Evolutionary conservation across 2,888 invertebrate genomes (phyloP), one percentile per base, ranked within the genome.

Genomic region (Meiosimyza decipiens): DNA sequence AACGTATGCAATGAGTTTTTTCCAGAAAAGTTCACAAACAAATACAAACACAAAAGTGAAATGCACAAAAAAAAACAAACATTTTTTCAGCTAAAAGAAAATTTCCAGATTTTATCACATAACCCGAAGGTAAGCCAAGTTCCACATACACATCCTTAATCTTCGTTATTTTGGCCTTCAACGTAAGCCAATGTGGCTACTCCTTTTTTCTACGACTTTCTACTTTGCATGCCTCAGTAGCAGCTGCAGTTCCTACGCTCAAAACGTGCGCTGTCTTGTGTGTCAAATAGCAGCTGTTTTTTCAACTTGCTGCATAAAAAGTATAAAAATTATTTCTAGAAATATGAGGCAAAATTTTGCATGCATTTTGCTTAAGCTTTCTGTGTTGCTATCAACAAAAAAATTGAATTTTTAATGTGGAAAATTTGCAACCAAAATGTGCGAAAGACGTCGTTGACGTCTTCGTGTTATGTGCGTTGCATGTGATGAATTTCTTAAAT

Each of bases 151-250:
- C 82, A 75, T 81, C 78, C 80, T 81, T 82, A 81, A 81, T 81
- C 81, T 81, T 81, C 82, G 81, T 81, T 82, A 79, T 77, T 82
- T 82, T 82, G 82, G 83, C 83, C 82, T 79, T 80, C 81, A 55
- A 79, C 75, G 79, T 75, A 77, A 78, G 78, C 68, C 57, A 52
- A 51, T 59, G 57, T 33, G n/a, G 51, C n/a, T n/a, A 5, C 66
- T 40, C 5, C 40, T 11, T 47, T 62, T 62, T 47, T 40, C 62
- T 13, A 2, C 9, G 6, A 40, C 40, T 40, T 40, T 40, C 9
- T 40, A 9, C 9, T 40, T 40, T 40, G 9, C 40, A 40, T 40
- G 9, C 9, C 40, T 40, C 40, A 40, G 40, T 9, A 40, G 40
- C 40, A 40, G 40, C 40, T 40, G 40, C 40, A 40, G 40, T 40